Evolutionary conservation across 2,797 vertebrate genomes (phyloP), one percentile per base, ranked within the genome.

Genomic region (Leucoraja ocellata): DNA sequence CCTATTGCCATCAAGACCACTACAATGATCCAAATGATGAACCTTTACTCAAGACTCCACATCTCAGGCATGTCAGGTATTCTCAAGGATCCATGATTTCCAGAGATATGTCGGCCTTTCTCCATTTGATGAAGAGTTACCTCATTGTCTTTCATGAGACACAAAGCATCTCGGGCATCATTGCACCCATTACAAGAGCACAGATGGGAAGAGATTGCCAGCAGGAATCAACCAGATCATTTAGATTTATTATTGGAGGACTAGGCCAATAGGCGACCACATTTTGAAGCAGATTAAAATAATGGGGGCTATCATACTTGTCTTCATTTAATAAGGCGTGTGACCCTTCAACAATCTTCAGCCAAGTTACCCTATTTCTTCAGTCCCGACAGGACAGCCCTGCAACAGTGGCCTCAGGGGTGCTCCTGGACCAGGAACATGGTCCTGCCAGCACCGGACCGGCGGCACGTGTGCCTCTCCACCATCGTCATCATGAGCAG

Each of bases 401-500:
- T 54, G 68, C 68, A 74, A 71, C 0, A 13, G 3, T 28, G n/a
- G n/a, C 88, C 65, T 0, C 2, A 74, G 63, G 14, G 84, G 10
- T n/a, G 84, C 7, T 23, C 63, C 84, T 23, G 0, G 71, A 76
- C 90, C 25, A 76, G 25, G 97, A 96, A 97, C 97, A 99, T 99
- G 99, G 99, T 99, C 97, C 97, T 99, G 97, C 99, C 98, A 16
- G 97, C 98, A 23, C 98, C 99, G 0, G 98, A 99, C 97, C 98
- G 98, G 97, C 98, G 98, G 95, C 99, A 99, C 93, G 99, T 99
- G 97, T 99, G 99, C 97, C 98, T 99, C 94, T 99, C 99, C 95
- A 99, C 99, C 94, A 98, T 99, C 1, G 98, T 99, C 95, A 99
- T 99, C 96, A 98, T 99, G 98, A 99, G 98, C 95, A 99, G 98